A percentile compares a stretch with the other conserved stretches of the same genome.
Evolutionary conservation across 2,113 vertebrate species (phyloP).

Genomic region (Orycteropus afer): DNA sequence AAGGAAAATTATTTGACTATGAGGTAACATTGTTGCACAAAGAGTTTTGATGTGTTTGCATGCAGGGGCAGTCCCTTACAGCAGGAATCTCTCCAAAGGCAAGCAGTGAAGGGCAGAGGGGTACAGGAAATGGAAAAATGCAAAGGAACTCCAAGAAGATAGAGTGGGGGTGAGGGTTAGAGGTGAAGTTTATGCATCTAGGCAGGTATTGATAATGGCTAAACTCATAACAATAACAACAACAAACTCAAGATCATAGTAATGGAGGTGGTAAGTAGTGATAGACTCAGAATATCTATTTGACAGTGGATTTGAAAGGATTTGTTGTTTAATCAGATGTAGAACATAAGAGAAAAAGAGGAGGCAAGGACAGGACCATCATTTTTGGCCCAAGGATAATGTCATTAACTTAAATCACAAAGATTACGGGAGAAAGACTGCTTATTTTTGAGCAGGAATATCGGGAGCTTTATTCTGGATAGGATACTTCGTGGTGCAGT

Average conservation of each 20-base stretch:
- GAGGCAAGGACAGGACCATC: neutral
- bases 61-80: neutral
- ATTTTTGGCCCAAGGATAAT: neutral
- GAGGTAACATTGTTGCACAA: neutral
- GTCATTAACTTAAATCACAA: neutral
- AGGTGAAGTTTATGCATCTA: neutral
- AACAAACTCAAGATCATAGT: too few species aligned
- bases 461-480: neutral
- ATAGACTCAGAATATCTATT: neutral
- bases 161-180: neutral
- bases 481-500: too few species aligned
- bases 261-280: neutral
- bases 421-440: neutral
- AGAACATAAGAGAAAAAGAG: neutral
- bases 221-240: too few species aligned
- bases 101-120: neutral
- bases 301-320: neutral
- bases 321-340: neutral
- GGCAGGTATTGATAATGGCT: neutral
- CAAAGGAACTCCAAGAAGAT: neutral
- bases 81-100: neutral
- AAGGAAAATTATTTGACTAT: too few species aligned
- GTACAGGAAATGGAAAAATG: neutral
- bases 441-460: neutral
- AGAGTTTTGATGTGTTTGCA: neutral